These are phyloP conservation scores for Sminthurides bifidus DNA, from an alignment of 1,140 invertebrate species.

Conservation along the genomic window DNA sequence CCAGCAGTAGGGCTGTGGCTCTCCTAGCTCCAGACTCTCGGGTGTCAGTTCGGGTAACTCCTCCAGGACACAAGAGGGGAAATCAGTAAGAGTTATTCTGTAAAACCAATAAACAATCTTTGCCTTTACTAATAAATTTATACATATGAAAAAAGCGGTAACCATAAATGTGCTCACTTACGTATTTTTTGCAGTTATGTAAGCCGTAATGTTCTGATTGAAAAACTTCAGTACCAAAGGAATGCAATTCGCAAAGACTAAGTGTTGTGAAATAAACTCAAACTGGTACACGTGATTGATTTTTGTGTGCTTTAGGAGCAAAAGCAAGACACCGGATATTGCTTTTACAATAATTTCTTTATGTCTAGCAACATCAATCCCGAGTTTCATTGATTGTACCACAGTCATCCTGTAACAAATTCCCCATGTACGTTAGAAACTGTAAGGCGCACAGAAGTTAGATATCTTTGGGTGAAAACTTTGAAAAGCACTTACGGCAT, in stretches of 20 bases:
- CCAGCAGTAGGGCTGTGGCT: conserved; percentile 83
- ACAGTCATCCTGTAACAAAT: conserved; percentile 63
- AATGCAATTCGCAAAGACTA: conserved; percentile 99
- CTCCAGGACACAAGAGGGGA: conserved; percentile 90
- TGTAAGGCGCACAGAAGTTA: neutral
- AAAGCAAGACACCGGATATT: conserved; percentile 81
- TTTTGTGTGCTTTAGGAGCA: conserved; percentile 96
- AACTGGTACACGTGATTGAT: conserved; percentile 99
- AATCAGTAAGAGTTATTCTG: conserved; percentile 84
- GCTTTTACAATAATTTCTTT: conserved; percentile 99
- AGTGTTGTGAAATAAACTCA: conserved; percentile 97
- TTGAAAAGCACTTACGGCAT: conserved; percentile 69
- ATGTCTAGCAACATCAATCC: conserved; percentile 94
- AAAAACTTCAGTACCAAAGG: conserved; percentile 97
- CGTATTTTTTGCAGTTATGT: conserved; percentile 90
- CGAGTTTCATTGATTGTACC: conserved; percentile 90
- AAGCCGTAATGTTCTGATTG: conserved; percentile 94
- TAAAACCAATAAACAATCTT: conserved; percentile 29
- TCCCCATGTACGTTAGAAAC: neutral
- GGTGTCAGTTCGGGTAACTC: conserved; percentile 87
- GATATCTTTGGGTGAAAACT: neutral
- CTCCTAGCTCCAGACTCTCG: conserved; percentile 83
- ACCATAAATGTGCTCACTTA: conserved; percentile 37
- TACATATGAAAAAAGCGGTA: conserved; percentile 1
- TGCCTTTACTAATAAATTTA: neutral